Base-by-base conservation (phyloP, 2,797 vertebrate species). In the Rhabdomys pumilio region DNA sequence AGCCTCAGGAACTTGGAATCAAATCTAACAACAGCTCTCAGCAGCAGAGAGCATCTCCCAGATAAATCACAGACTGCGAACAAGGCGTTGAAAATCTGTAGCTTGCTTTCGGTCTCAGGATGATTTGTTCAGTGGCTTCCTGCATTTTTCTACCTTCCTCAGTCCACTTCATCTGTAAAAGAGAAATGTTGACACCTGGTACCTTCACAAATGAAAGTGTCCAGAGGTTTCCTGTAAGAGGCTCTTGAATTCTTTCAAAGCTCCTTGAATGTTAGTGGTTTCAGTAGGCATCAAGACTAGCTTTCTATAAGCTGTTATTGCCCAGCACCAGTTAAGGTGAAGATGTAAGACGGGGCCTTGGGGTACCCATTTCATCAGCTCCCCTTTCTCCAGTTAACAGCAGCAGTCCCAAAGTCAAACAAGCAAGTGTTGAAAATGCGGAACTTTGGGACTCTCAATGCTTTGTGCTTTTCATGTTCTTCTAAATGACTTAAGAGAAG, bases 31-130 rank as follows among this genome's bases (percentile, higher is more conserved):
- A 85, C n/a, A 63, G 59, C 29, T 94, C 65, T 17, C 92, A 93
- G 87, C 94, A 63, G 93, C 96, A 83, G 77, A 95, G 75, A 93
- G 50, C 72, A n/a, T 91, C 81, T 95, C 83, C 65, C 50, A 38
- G 63, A 94, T 97, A 96, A 95, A 96, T 97, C 95, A 95, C 34
- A 67, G 76, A 38, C 63, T 63, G 85, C 11, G 41, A 77, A 93
- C 47, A 87, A 97, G 86, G 92, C 91, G 96, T 65, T 83, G 59
- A 96, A 93, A 96, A 77, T 65, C 55, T 57, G 61, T 69, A 73
- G 90, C 89, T 96, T 80, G 41, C 65, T 81, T 93, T 91, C 44
- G 13, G 50, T 72, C 80, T 84, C 47, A 5, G 59, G 75, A 63
- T 24, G 41, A 73, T 89, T 53, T 92, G 55, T 73, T 84, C 79